Conservation (phyloP, 2,113 vertebrate genomes). For the Tetrax tetrax region DNA sequence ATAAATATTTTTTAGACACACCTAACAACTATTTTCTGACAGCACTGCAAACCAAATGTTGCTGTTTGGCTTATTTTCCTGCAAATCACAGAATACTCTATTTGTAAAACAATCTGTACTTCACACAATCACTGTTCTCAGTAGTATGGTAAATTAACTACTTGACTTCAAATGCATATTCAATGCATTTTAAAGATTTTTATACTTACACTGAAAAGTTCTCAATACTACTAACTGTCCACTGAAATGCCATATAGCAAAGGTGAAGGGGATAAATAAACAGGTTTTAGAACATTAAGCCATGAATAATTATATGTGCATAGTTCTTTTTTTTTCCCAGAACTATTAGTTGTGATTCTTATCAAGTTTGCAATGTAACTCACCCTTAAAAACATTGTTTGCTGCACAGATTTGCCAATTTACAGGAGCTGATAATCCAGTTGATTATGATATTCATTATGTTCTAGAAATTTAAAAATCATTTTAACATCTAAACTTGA, state of each 20-base stretch:
- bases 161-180: neutral
- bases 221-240: neutral
- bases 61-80: neutral
- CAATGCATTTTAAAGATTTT: neutral
- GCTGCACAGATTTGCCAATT: neutral
- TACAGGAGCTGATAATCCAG: neutral
- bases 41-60: neutral
- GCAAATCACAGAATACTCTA: neutral
- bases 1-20: constrained; percentile 37
- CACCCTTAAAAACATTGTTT: neutral
- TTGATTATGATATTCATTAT: neutral
- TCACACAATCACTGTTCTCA: neutral
- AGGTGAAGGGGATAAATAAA: neutral
- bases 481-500: neutral
- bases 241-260: neutral
- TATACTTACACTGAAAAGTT: neutral
- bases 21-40: constrained; percentile 23
- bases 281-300: neutral
- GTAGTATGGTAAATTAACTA: neutral
- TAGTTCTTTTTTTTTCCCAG: neutral
- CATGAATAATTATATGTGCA: neutral
- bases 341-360: neutral
- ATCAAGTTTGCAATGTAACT: neutral
- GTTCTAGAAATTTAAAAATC: neutral
- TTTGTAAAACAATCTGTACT: neutral